These are phyloP conservation scores for Henricia sp. DNA, from an alignment of 53 echinoderm and acorn worm species.

Conservation along the genomic window DNA sequence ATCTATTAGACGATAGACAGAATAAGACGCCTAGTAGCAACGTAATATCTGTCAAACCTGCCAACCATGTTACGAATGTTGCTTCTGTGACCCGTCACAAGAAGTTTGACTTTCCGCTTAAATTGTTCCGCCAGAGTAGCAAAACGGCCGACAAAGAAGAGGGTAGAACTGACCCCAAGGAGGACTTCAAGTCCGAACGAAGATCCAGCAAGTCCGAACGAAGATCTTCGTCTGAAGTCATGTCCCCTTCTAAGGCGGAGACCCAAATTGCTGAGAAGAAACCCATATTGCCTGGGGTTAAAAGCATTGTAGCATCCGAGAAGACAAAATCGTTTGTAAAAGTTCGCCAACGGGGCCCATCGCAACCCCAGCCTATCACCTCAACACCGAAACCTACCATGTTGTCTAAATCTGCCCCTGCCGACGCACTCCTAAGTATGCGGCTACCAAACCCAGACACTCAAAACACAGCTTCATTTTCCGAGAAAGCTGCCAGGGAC, in stretches of 20 bases:
- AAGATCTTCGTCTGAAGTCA: neutral
- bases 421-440: neutral
- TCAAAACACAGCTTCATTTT: neutral
- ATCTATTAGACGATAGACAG: constrained; percentile 44
- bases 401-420: neutral
- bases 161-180: neutral
- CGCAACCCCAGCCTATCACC: neutral
- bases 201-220: constrained; percentile 15
- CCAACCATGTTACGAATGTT: constrained; percentile 12
- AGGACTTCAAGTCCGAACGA: neutral
- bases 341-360: neutral
- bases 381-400: constrained; percentile 1
- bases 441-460: neutral
- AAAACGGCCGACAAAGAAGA: constrained; percentile 28
- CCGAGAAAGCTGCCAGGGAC: constrained; percentile 14
- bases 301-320: constrained; percentile 42
- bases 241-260: neutral
- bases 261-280: constrained; percentile 3
- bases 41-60: constrained; percentile 51
- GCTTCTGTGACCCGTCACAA: constrained; percentile 8
- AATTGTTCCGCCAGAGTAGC: constrained; percentile 46
- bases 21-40: neutral
- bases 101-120: constrained; percentile 38
- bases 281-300: neutral
- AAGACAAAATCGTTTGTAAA: constrained; percentile 55